A percentile compares a stretch with the other conserved stretches of the same genome.
These are phyloP conservation scores for Artibeus jamaicensis DNA, from an alignment of 2,797 vertebrate species.

Conservation along the genomic window DNA sequence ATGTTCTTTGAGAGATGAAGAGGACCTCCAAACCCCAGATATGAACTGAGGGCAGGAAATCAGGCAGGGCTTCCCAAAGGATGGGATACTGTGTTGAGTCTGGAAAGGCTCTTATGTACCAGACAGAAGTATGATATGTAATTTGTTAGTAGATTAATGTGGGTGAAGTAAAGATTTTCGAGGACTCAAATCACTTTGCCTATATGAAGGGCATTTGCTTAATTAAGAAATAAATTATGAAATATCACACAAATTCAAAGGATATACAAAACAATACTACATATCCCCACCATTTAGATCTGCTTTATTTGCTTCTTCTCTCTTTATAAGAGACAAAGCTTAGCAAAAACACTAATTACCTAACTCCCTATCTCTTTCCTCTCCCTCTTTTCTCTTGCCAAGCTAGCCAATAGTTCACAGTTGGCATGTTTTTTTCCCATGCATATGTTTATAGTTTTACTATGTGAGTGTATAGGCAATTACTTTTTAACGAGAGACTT, in stretches of 20 bases:
- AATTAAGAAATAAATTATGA: neutral
- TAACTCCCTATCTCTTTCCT: neutral
- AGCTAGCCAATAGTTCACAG: constrained; percentile 28
- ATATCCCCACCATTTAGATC: neutral
- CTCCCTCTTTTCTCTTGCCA: neutral
- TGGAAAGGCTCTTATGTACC: neutral
- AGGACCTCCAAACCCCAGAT: neutral
- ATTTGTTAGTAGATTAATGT: neutral
- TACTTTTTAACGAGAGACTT: constrained; percentile 53
- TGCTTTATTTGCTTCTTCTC: neutral
- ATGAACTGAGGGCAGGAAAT: neutral
- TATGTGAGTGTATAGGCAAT: constrained; percentile 18
- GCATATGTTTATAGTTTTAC: neutral
- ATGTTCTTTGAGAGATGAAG: neutral
- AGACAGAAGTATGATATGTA: neutral
- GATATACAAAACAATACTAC: neutral
- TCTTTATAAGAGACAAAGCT: neutral
- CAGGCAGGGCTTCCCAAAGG: neutral
- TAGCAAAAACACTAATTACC: neutral
- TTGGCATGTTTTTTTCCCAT: constrained; percentile 9
- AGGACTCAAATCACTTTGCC: neutral
- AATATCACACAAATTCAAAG: neutral
- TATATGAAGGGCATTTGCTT: neutral
- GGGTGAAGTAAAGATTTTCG: neutral
- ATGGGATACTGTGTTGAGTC: neutral